Percentiles rank a stretch among this genome's conserved stretches.
Evolutionary conservation across 2,113 vertebrate species (phyloP).

Genomic region (Perognathus longimembris): DNA sequence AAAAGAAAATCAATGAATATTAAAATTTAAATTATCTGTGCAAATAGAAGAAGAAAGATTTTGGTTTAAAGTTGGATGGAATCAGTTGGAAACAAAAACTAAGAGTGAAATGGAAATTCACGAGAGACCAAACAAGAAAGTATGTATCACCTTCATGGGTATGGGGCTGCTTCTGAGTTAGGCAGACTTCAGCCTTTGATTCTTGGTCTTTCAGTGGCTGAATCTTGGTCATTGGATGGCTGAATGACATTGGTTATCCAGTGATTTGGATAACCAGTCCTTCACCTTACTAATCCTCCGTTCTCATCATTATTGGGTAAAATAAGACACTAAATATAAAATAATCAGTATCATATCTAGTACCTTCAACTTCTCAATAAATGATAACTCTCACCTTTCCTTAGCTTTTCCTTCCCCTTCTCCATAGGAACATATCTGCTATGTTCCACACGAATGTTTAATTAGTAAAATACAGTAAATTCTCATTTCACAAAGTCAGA

Average conservation of each 20-base stretch:
- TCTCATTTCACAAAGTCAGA: constrained; percentile 41
- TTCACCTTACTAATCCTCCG: background rate
- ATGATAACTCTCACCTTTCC: background rate
- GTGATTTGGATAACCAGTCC: background rate
- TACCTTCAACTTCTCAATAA: background rate
- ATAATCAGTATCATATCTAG: background rate
- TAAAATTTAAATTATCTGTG: constrained; percentile 31
- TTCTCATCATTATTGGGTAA: background rate
- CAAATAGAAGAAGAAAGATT: constrained; percentile 15
- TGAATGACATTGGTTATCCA: background rate
- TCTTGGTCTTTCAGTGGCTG: background rate
- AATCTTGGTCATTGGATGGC: background rate
- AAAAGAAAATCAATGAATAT: constrained; percentile 39
- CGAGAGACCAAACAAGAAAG: background rate
- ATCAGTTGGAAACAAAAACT: constrained; percentile 45
- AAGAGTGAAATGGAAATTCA: constrained; percentile 12
- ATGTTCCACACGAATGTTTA: background rate
- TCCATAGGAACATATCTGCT: background rate
- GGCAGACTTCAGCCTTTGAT: background rate
- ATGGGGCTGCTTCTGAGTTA: background rate
- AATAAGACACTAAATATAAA: background rate
- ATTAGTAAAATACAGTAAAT: constrained; percentile 2
- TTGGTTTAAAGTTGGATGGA: constrained; percentile 37
- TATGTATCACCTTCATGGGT: background rate
- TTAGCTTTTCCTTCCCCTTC: background rate